Conservation (phyloP, 2,797 vertebrate species). For the Coregonus sp. region DNA sequence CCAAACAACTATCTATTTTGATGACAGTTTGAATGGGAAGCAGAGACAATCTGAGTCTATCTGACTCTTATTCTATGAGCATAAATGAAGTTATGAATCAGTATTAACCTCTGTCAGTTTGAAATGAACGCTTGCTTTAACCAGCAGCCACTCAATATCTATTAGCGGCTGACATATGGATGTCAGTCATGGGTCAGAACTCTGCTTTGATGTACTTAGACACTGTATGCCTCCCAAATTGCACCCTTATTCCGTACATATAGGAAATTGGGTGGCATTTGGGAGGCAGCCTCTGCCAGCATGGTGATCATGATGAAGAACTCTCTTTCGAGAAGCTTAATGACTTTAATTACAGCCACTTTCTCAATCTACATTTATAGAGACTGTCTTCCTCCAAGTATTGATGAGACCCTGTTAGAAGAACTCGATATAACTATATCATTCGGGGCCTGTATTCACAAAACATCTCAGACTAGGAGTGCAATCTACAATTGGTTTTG, state of each 20-base stretch:
- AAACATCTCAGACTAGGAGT: background rate
- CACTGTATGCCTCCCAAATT: constrained; percentile 34
- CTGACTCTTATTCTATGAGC: background rate
- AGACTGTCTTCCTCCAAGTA: constrained; percentile 34
- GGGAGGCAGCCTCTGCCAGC: constrained; percentile 48
- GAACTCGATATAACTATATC: constrained; percentile 19
- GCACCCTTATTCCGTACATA: background rate
- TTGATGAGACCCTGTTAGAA: constrained; percentile 44
- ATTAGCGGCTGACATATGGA: constrained; percentile 21
- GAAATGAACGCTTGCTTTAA: constrained; percentile 19
- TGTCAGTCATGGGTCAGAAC: constrained; percentile 30
- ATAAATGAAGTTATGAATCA: constrained; percentile 33
- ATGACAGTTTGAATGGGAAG: background rate
- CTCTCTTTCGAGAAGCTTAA: constrained; percentile 48
- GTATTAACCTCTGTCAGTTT: constrained; percentile 24
- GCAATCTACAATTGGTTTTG: no score
- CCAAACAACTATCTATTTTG: background rate
- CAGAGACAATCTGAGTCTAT: background rate
- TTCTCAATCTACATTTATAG: constrained; percentile 55
- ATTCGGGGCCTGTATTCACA: background rate
- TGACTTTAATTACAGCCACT: constrained; percentile 64
- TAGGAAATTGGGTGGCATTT: background rate
- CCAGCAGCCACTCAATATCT: constrained; percentile 30
- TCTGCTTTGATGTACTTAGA: constrained; percentile 58
- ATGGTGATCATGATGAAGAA: constrained; percentile 61